Conservation (phyloP, 2,113 vertebrate species). For the Eretmodus cyanostictus region DNA sequence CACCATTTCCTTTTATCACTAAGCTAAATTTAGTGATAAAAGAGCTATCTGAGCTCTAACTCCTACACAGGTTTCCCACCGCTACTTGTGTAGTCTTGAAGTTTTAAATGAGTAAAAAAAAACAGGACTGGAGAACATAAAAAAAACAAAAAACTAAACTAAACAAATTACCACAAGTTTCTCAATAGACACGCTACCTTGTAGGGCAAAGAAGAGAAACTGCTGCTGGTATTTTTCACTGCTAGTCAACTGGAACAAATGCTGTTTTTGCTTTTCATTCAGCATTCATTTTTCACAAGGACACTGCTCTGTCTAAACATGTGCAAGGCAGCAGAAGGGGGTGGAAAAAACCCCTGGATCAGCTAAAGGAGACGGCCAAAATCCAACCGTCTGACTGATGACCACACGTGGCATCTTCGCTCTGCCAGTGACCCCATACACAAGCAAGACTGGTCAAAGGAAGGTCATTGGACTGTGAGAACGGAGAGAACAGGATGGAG, state of each 20-base stretch:
- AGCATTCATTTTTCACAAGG: slow-evolving; percentile 35
- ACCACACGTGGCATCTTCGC: slow-evolving; percentile 37
- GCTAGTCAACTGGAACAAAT: slow-evolving; percentile 23
- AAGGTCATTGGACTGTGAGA: slow-evolving; percentile 52
- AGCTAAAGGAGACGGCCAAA: slow-evolving; percentile 21
- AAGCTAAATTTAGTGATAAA: slow-evolving; percentile 37
- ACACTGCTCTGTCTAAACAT: neutral
- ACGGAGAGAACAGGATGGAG: slow-evolving; percentile 48
- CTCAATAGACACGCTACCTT: neutral
- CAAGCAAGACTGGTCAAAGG: slow-evolving; percentile 27
- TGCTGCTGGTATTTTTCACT: neutral
- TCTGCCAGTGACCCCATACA: slow-evolving; percentile 39
- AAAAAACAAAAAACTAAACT: neutral
- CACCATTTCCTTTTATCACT: slow-evolving; percentile 52
- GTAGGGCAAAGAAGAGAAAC: neutral
- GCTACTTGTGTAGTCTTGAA: neutral
- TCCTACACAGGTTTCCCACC: slow-evolving; percentile 29
- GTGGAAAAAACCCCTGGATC: slow-evolving; percentile 19
- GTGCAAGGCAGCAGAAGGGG: neutral
- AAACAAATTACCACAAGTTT: neutral
- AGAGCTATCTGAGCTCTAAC: slow-evolving; percentile 20
- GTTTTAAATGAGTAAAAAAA: slow-evolving; percentile 18
- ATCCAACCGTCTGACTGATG: slow-evolving; percentile 33
- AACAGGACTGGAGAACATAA: neutral
- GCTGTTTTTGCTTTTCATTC: slow-evolving; percentile 4